A percentile compares a stretch with the other conserved stretches of the same genome.
These are phyloP conservation scores for Hiodon tergisus DNA, from an alignment of 2,113 vertebrate species.

Conservation along the genomic window DNA sequence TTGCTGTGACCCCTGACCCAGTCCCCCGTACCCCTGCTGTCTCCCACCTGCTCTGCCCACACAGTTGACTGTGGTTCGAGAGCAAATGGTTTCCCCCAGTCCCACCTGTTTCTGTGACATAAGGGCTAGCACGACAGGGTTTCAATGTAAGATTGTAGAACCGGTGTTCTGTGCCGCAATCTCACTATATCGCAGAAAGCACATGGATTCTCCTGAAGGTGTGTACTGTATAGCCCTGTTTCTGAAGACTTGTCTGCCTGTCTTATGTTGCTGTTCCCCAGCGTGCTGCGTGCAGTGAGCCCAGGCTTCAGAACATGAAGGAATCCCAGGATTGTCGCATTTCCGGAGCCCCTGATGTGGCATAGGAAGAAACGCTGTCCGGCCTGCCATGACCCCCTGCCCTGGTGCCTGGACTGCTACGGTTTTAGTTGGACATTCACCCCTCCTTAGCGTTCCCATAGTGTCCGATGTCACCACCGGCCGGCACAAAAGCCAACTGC, in stretches of 20 bases:
- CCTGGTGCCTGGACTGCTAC: neutral
- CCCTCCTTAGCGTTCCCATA: too few species aligned
- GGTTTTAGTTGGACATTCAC: too few species aligned
- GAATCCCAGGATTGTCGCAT: neutral
- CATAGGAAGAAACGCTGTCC: too few species aligned
- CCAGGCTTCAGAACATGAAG: neutral
- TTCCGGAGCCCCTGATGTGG: too few species aligned
- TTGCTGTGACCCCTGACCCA: neutral
- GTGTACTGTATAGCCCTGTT: neutral
- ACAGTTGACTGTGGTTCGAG: neutral
- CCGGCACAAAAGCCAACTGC: too few species aligned
- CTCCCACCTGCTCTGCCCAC: neutral
- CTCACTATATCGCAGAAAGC: neutral
- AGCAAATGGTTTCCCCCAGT: neutral
- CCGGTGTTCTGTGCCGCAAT: too few species aligned
- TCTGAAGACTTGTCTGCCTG: neutral
- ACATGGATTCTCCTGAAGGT: neutral
- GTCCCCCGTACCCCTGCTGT: neutral
- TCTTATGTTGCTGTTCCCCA: neutral
- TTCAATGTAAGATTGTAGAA: neutral
- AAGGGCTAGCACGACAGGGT: neutral
- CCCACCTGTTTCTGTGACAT: neutral
- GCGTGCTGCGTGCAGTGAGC: slow-evolving; percentile 23
- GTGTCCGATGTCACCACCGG: too few species aligned
- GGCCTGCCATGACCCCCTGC: neutral